Evolutionary conservation across 2,797 vertebrate species (phyloP).

Genomic region (Natrix natrix): DNA sequence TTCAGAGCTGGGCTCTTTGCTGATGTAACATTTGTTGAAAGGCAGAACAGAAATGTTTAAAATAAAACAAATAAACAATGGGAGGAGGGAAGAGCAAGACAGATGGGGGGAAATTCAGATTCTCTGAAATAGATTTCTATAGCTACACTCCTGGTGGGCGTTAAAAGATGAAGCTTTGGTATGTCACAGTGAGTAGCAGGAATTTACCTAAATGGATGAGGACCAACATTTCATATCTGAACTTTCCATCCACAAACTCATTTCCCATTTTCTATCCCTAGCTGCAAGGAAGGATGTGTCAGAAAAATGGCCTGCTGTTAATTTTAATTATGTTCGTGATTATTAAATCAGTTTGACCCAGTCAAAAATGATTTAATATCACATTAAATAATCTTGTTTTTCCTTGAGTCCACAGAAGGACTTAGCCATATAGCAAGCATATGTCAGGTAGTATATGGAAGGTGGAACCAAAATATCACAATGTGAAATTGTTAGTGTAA

Average conservation of each 20-base stretch:
- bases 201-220: neutral
- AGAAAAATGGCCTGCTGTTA: conserved; percentile 63
- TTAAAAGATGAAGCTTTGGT: neutral
- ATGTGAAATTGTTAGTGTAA: conserved; percentile 29
- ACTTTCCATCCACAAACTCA: conserved; percentile 25
- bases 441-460: conserved; percentile 35
- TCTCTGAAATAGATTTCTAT: neutral
- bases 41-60: neutral
- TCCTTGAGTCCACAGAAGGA: conserved; percentile 51
- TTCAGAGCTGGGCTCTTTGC: neutral
- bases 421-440: neutral
- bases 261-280: conserved; percentile 58
- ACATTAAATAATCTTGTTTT: conserved; percentile 54
- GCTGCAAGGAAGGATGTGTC: conserved; percentile 58
- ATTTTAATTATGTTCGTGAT: conserved; percentile 69
- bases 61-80: neutral
- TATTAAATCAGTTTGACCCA: conserved; percentile 65
- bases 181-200: neutral
- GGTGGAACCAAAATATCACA: conserved; percentile 24
- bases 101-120: neutral
- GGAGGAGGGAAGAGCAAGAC: neutral
- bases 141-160: neutral
- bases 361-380: conserved; percentile 66
- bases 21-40: neutral
- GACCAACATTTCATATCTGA: conserved; percentile 32